Conservation (phyloP, 2,113 vertebrate genomes). For the Silurus asotus region DNA sequence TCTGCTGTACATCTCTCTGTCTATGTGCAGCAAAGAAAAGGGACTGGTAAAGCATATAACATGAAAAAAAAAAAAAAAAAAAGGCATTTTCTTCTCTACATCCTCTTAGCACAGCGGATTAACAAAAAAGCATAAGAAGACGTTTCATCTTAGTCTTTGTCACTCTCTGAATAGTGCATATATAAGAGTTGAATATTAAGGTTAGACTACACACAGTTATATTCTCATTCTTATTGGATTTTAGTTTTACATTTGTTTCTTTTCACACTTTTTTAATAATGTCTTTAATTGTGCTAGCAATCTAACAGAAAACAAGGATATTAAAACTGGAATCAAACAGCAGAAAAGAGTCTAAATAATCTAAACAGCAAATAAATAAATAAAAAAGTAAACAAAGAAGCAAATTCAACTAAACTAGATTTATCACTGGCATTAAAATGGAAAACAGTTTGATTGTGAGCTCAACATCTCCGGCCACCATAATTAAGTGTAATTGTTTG, state of each 20-base stretch:
- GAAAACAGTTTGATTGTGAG: slow-evolving; percentile 22
- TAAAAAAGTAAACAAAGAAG: background rate
- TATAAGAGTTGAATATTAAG: background rate
- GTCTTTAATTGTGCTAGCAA: slow-evolving; percentile 15
- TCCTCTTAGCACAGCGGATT: background rate
- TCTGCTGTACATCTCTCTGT: background rate
- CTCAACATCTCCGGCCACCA: background rate
- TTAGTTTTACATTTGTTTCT: slow-evolving; percentile 21
- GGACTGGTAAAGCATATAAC: background rate
- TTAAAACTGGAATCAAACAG: background rate
- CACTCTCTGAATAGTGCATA: background rate
- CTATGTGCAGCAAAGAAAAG: background rate
- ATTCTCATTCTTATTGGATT: slow-evolving; percentile 1
- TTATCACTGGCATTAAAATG: background rate
- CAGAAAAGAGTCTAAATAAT: background rate
- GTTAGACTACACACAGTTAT: background rate
- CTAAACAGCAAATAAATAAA: background rate
- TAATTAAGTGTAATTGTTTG: slow-evolving; percentile 31
- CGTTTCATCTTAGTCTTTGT: background rate
- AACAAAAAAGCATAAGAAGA: background rate
- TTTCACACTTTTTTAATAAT: slow-evolving; percentile 18
- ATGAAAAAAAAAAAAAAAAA: background rate
- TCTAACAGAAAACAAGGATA: background rate
- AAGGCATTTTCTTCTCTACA: background rate
- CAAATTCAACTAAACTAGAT: background rate